Conservation (phyloP, 2,113 vertebrate genomes). For the Dipodomys ordii region DNA sequence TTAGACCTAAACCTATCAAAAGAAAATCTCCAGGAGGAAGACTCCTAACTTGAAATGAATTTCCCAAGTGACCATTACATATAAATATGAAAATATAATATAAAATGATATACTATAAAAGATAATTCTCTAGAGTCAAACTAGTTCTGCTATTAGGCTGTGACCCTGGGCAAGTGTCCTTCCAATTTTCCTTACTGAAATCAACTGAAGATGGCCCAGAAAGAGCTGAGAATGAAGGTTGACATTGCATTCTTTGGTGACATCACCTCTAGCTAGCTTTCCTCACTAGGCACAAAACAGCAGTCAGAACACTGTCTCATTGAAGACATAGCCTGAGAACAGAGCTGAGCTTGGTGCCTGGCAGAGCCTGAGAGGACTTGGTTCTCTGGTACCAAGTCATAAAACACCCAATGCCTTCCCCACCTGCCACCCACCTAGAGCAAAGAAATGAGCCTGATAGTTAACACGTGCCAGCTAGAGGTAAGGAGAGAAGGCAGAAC, state of each 20-base stretch:
- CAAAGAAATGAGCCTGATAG: not conserved
- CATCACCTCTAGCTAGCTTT: too few relatives aligned
- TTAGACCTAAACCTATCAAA: not conserved
- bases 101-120: not conserved
- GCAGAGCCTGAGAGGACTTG: too few relatives aligned
- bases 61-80: not conserved
- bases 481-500: conserved; percentile 2
- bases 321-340: too few relatives aligned
- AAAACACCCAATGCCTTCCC: not conserved
- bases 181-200: too few relatives aligned
- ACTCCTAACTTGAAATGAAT: not conserved
- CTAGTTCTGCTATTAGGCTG: not conserved
- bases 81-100: not conserved
- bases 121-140: not conserved
- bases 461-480: not conserved
- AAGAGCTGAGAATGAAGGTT: too few relatives aligned
- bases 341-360: too few relatives aligned
- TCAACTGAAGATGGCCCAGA: too few relatives aligned
- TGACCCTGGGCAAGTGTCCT: too few relatives aligned
- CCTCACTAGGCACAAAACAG: too few relatives aligned
- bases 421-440: not conserved
- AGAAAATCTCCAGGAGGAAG: not conserved
- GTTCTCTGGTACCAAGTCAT: too few relatives aligned
- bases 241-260: too few relatives aligned
- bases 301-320: too few relatives aligned